These are phyloP conservation scores for Linyphia triangularis DNA, from an alignment of 2,888 invertebrate species.

Conservation along the genomic window DNA sequence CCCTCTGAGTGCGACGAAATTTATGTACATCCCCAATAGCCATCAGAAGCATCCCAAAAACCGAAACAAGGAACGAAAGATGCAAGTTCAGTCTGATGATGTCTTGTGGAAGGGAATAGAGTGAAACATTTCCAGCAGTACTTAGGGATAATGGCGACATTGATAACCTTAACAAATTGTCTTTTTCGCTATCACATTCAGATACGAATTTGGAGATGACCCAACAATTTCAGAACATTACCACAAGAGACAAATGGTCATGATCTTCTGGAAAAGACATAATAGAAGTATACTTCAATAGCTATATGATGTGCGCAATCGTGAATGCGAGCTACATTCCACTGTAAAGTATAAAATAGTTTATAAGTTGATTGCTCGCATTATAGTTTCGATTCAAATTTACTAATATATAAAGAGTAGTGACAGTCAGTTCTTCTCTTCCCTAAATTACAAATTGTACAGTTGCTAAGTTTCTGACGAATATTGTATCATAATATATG, in stretches of 20 bases:
- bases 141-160: constrained; percentile 32
- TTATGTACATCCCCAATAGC: too few species aligned
- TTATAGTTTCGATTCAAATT: too few species aligned
- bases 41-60: not conserved
- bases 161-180: constrained; percentile 14
- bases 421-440: too few species aligned
- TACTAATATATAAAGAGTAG: too few species aligned
- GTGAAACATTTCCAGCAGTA: not conserved
- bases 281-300: not conserved
- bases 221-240: constrained; percentile 10
- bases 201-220: constrained; percentile 32
- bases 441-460: too few species aligned
- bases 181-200: constrained; percentile 13
- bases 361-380: too few species aligned
- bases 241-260: constrained; percentile 9
- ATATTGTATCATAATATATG: too few species aligned
- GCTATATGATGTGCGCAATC: not conserved
- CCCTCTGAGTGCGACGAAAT: too few species aligned
- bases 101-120: not conserved
- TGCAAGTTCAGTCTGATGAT: not conserved
- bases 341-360: too few species aligned
- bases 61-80: not conserved
- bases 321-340: too few species aligned
- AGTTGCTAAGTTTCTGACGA: too few species aligned
- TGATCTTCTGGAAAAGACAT: not conserved